phyloP scores from a whole-genome alignment of 2,797 vertebrate genomes.

The Naso thynnoides region DNA sequence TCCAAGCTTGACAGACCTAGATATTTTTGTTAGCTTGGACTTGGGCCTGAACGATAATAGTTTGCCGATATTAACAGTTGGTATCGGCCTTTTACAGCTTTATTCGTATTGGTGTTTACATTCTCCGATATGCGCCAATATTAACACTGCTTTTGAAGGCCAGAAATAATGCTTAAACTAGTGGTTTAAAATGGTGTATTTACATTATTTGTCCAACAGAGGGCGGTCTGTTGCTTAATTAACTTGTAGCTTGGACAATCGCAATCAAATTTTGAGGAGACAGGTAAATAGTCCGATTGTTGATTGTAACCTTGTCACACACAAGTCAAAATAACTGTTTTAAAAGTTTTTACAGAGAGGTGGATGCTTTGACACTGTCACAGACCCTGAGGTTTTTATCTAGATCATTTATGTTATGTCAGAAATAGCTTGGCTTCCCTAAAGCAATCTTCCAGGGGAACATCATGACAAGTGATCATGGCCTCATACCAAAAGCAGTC shows the following conservation, averaged over 20 bases:
- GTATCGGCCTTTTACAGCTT: no score
- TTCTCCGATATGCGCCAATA: no score
- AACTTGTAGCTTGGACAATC: neutral
- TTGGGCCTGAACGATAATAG: no score
- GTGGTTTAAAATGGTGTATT: no score
- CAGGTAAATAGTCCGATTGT: neutral
- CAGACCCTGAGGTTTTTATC: constrained; percentile 54
- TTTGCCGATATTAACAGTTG: no score
- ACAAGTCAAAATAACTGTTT: constrained; percentile 25
- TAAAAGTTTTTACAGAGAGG: constrained; percentile 23
- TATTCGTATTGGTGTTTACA: no score
- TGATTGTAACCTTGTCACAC: constrained; percentile 7
- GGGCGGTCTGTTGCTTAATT: no score
- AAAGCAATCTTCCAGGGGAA: constrained; percentile 58
- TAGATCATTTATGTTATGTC: constrained; percentile 58
- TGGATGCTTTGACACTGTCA: constrained; percentile 15
- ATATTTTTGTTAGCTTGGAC: no score
- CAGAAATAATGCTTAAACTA: no score
- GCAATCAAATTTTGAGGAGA: neutral
- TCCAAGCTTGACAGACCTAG: neutral
- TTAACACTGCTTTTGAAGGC: no score
- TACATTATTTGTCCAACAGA: no score
- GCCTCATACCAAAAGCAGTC: constrained; percentile 62
- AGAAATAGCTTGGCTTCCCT: constrained; percentile 61
- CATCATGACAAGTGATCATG: constrained; percentile 60